These are phyloP conservation scores for Drosophila niveifrons DNA, from an alignment of 2,888 invertebrate genomes.

Conservation along the genomic window DNA sequence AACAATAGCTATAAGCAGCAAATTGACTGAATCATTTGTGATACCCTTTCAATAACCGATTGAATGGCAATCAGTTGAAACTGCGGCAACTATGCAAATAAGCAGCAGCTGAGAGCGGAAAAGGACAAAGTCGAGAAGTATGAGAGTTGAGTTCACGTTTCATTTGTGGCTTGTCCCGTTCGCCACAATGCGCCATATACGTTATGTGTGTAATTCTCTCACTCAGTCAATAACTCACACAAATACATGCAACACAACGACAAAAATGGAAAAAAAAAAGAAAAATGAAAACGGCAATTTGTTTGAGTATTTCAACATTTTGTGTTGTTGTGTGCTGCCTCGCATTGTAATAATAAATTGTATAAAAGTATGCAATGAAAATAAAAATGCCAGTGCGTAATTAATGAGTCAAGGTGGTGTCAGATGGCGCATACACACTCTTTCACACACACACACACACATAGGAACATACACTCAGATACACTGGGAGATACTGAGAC, in stretches of 20 bases:
- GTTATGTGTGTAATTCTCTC: conserved; percentile 18
- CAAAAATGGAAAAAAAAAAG: conserved; percentile 7
- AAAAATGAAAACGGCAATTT: conserved; percentile 57
- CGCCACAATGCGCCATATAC: conserved; percentile 52
- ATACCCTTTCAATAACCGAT: conserved; percentile 35
- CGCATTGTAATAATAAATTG: conserved; percentile 78
- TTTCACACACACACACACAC: conserved; percentile 26
- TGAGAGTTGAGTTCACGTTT: conserved; percentile 53
- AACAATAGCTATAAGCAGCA: conserved; percentile 1
- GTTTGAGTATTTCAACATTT: conserved; percentile 48
- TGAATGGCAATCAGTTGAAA: conserved; percentile 24
- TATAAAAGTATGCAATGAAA: conserved; percentile 80
- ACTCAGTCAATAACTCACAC: conserved; percentile 71
- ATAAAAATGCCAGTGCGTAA: conserved; percentile 80
- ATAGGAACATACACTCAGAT: conserved; percentile 10
- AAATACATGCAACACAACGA: conserved; percentile 30
- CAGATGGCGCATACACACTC: conserved; percentile 74
- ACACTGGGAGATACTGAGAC: conserved; percentile 35
- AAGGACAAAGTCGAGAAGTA: conserved; percentile 19
- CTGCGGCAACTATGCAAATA: conserved; percentile 58
- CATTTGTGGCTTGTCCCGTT: conserved; percentile 70
- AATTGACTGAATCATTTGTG: conserved; percentile 19
- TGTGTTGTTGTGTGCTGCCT: conserved; percentile 26
- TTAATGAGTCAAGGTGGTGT: conserved; percentile 82
- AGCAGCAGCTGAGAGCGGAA: conserved; percentile 29